Evolutionary conservation across 2,797 vertebrate species (phyloP).

Genomic region (Darevskia mixta): DNA sequence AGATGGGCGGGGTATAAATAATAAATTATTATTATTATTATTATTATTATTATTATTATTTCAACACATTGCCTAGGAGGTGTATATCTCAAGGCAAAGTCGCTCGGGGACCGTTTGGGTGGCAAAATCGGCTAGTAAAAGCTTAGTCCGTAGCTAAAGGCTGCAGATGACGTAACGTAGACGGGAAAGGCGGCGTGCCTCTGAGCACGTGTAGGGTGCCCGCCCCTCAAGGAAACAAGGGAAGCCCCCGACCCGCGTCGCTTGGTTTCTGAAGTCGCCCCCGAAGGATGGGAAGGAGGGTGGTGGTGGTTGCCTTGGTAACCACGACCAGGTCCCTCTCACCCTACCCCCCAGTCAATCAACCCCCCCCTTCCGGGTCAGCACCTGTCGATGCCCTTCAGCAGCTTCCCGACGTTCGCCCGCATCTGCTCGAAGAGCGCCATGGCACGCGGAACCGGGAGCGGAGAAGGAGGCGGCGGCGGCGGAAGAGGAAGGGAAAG

Average conservation of each 20-base stretch:
- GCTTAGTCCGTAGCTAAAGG: too few species aligned
- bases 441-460: slow-evolving; percentile 72
- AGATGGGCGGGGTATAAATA: too few species aligned
- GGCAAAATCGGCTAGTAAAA: too few species aligned
- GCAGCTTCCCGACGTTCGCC: slow-evolving; percentile 90
- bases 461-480: neutral
- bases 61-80: too few species aligned
- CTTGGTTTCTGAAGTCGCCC: neutral
- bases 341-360: neutral
- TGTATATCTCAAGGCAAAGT: too few species aligned
- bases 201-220: neutral
- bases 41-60: too few species aligned
- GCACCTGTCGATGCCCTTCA: slow-evolving; percentile 93
- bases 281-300: neutral
- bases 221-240: too few species aligned
- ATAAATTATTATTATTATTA: too few species aligned
- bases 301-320: neutral
- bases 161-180: too few species aligned
- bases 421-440: slow-evolving; percentile 92
- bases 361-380: neutral
- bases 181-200: neutral
- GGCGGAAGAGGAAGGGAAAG: neutral
- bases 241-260: neutral
- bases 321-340: neutral
- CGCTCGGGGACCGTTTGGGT: too few species aligned